A percentile compares a stretch with the other conserved stretches of the same genome.
Evolutionary conservation across 2,888 invertebrate species (phyloP).

Genomic region (Nezara viridula): DNA sequence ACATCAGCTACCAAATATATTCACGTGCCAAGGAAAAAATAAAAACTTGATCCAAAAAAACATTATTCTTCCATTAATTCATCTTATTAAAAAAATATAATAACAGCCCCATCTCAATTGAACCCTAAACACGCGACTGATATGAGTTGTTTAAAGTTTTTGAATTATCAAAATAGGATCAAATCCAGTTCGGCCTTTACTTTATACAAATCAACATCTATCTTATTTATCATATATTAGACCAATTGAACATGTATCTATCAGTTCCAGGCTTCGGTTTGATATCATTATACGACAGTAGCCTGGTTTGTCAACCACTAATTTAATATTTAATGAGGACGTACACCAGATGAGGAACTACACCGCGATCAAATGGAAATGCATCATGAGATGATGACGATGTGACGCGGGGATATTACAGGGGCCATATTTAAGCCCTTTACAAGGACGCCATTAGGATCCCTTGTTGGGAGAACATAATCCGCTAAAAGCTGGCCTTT

Average conservation of each 20-base stretch:
- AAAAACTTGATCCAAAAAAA: no score
- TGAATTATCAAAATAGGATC: no score
- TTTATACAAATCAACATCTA: background rate
- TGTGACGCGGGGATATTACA: background rate
- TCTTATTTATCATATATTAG: background rate
- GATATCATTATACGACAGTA: background rate
- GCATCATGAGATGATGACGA: background rate
- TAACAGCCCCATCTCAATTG: no score
- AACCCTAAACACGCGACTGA: no score
- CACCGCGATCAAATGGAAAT: slow-evolving; percentile 5
- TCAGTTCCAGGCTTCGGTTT: background rate
- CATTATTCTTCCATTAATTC: no score
- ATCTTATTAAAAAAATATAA: no score
- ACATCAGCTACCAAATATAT: no score
- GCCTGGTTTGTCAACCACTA: background rate
- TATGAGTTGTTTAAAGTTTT: no score
- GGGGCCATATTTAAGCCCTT: slow-evolving; percentile 12
- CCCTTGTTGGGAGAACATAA: background rate
- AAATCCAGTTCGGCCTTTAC: background rate
- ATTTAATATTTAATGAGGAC: slow-evolving; percentile 13
- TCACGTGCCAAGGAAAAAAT: no score
- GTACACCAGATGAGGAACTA: background rate
- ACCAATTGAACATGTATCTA: background rate
- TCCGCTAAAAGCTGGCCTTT: slow-evolving; percentile 46
- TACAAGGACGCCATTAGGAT: slow-evolving; percentile 25